These are phyloP conservation scores for Amphiura filiformis DNA, from an alignment of 35 echinoderm and acorn worm genomes.

Conservation along the genomic window DNA sequence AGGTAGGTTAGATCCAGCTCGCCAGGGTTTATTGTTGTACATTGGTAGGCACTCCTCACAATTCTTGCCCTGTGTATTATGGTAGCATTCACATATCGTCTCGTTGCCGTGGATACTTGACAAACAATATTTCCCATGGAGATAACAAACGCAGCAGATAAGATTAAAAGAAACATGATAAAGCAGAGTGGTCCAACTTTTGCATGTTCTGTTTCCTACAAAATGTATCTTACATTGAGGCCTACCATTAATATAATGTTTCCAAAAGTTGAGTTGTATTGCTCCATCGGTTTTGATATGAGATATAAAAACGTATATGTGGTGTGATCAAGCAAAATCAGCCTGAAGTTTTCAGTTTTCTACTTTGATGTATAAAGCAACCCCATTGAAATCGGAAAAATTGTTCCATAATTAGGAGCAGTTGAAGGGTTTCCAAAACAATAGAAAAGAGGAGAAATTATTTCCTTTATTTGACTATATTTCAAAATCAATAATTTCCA, in stretches of 20 bases:
- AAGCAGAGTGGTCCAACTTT: background rate
- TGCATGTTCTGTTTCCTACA: too few species aligned
- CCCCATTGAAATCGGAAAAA: too few species aligned
- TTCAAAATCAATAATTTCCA: too few species aligned
- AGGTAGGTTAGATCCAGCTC: constrained; percentile 37
- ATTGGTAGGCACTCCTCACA: constrained; percentile 87
- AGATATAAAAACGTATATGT: too few species aligned
- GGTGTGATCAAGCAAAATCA: too few species aligned
- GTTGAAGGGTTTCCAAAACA: too few species aligned
- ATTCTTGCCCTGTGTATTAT: constrained; percentile 88
- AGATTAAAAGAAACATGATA: background rate
- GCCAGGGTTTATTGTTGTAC: constrained; percentile 85
- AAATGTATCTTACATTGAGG: background rate
- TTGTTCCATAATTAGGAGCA: too few species aligned
- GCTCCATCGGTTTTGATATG: too few species aligned
- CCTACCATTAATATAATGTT: background rate
- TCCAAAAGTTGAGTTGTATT: background rate
- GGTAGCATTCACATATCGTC: constrained; percentile 68
- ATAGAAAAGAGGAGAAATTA: too few species aligned
- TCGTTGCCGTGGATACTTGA: background rate
- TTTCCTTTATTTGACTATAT: too few species aligned
- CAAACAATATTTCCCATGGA: constrained; percentile 67
- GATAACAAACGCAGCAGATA: constrained; percentile 83
- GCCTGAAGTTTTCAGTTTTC: too few species aligned
- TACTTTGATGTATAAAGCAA: too few species aligned